Evolutionary conservation across 2,888 invertebrate genomes (phyloP), one percentile per base, ranked within the genome.

Genomic region (Melanostoma mellinum): DNA sequence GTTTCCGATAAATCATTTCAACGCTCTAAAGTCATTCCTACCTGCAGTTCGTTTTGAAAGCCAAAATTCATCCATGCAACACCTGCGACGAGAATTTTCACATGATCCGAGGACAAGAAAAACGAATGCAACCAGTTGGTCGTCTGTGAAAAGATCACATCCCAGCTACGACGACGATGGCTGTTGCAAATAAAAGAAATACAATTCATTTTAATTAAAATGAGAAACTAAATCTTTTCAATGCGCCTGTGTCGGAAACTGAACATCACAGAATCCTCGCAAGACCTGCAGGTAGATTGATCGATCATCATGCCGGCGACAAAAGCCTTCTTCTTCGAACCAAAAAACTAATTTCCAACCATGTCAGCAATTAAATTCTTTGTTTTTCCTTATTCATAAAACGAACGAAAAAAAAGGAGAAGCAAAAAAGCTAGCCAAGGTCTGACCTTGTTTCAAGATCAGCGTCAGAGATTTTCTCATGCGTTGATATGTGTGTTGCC

Each of bases 381-480:
- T 38, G 9, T 40, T 30, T 42, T n/a, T 6, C 3, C 3, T 60
- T 60, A 35, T 46, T 35, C 33, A 60, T 32, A 58, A 42, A 20
- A 20, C 20, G 20, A 20, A 20, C 20, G 20, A 20, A 20, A 20
- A 20, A 20, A 20, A 20, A 20, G 20, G 20, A 20, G 20, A 20
- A 20, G 20, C 20, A 20, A 20, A 20, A 20, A 58, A 58, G 42
- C 33, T 5, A 35, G 32, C 71, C 74, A 50, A 74, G 38, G 40
- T 50, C 35, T 79, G 69, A 74, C 79, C 74, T 63, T 56, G 68
- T 74, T 79, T 46, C 38, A 40, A 69, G 79, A 79, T 74, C 68
- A 76, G 38, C 75, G 10, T 42, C 60, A 56, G 50, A 48, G 61
- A 68, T 74, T 79, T 80, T 80, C 80, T 46, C 80, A 80, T 71